Base-by-base conservation (phyloP, 2,797 vertebrate species). In the Channa striata region DNA sequence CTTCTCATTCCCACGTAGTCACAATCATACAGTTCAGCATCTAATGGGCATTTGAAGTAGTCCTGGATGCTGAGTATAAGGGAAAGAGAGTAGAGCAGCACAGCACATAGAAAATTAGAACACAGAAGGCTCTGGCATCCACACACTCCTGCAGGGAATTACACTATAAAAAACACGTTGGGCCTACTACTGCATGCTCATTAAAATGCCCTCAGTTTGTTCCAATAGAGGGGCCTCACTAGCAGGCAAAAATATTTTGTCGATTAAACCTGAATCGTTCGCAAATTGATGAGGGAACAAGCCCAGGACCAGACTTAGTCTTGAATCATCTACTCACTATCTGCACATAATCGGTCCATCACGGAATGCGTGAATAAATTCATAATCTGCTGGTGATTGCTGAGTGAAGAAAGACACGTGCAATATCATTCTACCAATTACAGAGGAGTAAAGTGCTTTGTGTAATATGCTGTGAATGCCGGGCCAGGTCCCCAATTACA, bases 401-500 rank as follows among this genome's bases (percentile, higher is more conserved):
- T 67, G 10, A 9, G 58, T 59, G 47, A 44, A 78, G 73, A 77
- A 34, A 47, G 47, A 36, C 70, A 73, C 50, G 59, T 66, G 78
- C 69, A 59, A 59, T 68, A 78, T 76, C 78, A 46, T 77, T 86
- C 77, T 21, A 69, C 79, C 86, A 82, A 85, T 89, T 87, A 87
- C 70, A 83, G 54, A 37, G 19, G 77, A 82, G 80, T 46, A 63
- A 77, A 91, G 88, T 66, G 82, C 80, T 89, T 85, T 82, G 84
- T 81, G 83, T 84, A 83, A 87, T 84, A 81, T 14, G 43, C 73
- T 60, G 78, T 79, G 88, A 88, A 91, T 68, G 83, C 72, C 52
- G 64, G 74, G 85, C 74, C 83, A 80, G 78, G 84, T 80, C 84
- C 72, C 82, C 86, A 90, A 92, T 91, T 87, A 91, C 87, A 89